phyloP scores from a whole-genome alignment of 2,113 vertebrate genomes.

The Lampris incognitus region DNA sequence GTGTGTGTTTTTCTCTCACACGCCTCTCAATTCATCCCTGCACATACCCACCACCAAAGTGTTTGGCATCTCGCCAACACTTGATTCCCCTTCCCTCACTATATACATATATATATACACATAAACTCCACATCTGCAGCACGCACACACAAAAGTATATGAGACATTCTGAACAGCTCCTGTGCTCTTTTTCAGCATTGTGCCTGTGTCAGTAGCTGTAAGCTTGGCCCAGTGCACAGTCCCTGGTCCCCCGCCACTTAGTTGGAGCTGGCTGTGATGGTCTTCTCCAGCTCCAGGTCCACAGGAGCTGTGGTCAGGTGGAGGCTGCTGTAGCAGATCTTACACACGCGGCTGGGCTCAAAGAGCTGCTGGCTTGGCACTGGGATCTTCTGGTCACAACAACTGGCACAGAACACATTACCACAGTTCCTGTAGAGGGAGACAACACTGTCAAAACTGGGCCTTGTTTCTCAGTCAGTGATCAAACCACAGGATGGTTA shows the following conservation, averaged over 20 bases:
- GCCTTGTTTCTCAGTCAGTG: neutral
- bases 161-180: slow-evolving; percentile 65
- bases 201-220: slow-evolving; percentile 14
- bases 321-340: slow-evolving; percentile 91
- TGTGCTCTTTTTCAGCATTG: slow-evolving; percentile 27
- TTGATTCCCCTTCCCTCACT: slow-evolving; percentile 24
- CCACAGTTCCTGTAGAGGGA: slow-evolving; percentile 90
- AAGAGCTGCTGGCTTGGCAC: slow-evolving; percentile 98
- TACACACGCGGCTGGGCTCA: slow-evolving; percentile 95
- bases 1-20: slow-evolving; percentile 21
- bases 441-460: slow-evolving; percentile 22
- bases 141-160: slow-evolving; percentile 30
- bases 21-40: slow-evolving; percentile 8
- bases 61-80: slow-evolving; percentile 42
- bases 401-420: slow-evolving; percentile 97
- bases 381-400: slow-evolving; percentile 98
- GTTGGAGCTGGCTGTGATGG: slow-evolving; percentile 93
- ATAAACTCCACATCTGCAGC: slow-evolving; percentile 38
- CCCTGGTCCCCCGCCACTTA: slow-evolving; percentile 68
- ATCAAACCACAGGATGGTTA: neutral
- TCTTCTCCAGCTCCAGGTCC: slow-evolving; percentile 92
- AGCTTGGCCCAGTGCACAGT: slow-evolving; percentile 2
- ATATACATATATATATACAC: slow-evolving; percentile 47
- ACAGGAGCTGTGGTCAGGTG: slow-evolving; percentile 83
- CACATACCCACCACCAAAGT: slow-evolving; percentile 43